These are phyloP conservation scores for Drosophila ogumai DNA, from an alignment of 1,140 invertebrate genomes.

Conservation along the genomic window DNA sequence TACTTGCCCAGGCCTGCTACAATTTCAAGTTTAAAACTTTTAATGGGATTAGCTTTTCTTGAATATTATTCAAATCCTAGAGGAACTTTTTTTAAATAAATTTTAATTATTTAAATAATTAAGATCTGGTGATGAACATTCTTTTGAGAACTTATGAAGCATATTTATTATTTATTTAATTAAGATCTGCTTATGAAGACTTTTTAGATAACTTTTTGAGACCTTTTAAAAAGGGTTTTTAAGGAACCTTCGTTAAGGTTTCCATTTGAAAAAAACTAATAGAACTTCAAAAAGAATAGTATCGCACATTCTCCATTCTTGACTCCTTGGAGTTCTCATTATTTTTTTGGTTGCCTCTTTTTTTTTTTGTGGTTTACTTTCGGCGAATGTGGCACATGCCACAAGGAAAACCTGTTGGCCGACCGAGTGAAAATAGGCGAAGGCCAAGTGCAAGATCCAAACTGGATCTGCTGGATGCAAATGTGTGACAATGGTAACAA, in stretches of 20 bases:
- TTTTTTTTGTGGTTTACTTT: slow-evolving; percentile 61
- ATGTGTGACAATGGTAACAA: background rate
- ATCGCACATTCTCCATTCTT: slow-evolving; percentile 8
- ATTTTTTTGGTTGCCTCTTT: background rate
- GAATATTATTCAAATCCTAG: background rate
- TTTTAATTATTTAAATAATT: background rate
- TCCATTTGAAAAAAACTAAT: background rate
- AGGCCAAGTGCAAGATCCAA: slow-evolving; percentile 58
- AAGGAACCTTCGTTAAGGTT: too few species aligned
- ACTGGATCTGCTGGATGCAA: slow-evolving; percentile 34
- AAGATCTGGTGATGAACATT: too few species aligned
- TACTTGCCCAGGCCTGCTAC: background rate
- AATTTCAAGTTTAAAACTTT: background rate
- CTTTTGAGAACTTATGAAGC: too few species aligned
- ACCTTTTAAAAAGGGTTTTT: too few species aligned
- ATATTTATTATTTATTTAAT: too few species aligned
- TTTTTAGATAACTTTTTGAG: too few species aligned
- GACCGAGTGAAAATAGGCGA: slow-evolving; percentile 64
- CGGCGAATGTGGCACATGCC: slow-evolving; percentile 68
- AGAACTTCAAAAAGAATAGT: background rate
- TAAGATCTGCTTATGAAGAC: too few species aligned
- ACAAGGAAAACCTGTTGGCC: slow-evolving; percentile 60
- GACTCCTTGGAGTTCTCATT: slow-evolving; percentile 29
- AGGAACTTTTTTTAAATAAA: too few species aligned
- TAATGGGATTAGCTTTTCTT: too few species aligned